These are phyloP conservation scores for Drosophila ogumai DNA, from an alignment of 1,140 invertebrate genomes.

Conservation along the genomic window DNA sequence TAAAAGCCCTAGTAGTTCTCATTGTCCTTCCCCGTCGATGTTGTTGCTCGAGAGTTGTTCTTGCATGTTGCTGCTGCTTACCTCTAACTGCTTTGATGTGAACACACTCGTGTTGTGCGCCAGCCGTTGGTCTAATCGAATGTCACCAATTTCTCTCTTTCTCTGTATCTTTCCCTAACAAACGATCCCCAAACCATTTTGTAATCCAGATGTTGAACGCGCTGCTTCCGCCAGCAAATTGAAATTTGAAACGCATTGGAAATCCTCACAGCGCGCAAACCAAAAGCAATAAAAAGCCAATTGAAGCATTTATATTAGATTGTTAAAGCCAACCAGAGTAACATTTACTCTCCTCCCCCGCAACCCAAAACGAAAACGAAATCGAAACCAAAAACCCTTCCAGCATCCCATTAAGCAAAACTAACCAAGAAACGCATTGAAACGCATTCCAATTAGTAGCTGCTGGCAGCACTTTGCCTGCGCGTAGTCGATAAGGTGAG, in stretches of 20 bases:
- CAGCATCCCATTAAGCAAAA: constrained; percentile 50
- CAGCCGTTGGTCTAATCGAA: constrained; percentile 54
- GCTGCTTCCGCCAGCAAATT: constrained; percentile 58
- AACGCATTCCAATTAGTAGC: constrained; percentile 80
- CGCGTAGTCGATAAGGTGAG: constrained; percentile 72
- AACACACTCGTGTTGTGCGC: constrained; percentile 14
- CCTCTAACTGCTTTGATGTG: constrained; percentile 27
- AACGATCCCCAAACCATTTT: constrained; percentile 17
- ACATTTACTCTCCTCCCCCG: constrained; percentile 38
- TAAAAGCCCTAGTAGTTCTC: constrained; percentile 7
- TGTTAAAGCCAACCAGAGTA: constrained; percentile 66
- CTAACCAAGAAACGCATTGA: constrained; percentile 73
- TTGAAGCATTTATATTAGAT: constrained; percentile 63
- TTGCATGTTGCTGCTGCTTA: constrained; percentile 66
- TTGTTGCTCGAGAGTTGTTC: constrained; percentile 38
- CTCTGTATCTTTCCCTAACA: constrained; percentile 35
- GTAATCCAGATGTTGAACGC: constrained; percentile 67
- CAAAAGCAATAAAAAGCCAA: constrained; percentile 71
- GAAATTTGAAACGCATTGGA: constrained; percentile 67
- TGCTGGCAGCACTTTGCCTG: constrained; percentile 66
- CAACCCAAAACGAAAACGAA: constrained; percentile 3
- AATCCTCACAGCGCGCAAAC: constrained; percentile 51
- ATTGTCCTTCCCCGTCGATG: constrained; percentile 8
- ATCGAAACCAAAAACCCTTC: constrained; percentile 36
- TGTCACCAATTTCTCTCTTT: constrained; percentile 47